Percentiles rank a stretch among this genome's conserved stretches.
Evolutionary conservation across 2,113 vertebrate genomes (phyloP).

Genomic region (Bos javanicus): DNA sequence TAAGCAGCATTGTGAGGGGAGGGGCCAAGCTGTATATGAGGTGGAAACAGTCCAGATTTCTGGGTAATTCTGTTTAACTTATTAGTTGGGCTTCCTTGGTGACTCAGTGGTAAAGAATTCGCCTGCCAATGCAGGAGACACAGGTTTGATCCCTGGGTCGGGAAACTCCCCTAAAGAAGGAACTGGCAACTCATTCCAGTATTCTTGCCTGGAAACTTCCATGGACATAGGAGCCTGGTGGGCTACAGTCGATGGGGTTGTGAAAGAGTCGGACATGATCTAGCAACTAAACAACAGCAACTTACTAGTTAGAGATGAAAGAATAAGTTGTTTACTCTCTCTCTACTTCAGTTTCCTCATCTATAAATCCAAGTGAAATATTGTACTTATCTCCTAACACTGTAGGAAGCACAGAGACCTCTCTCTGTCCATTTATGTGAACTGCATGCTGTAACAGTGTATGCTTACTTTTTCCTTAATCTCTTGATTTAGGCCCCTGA

Average conservation of each 20-base stretch:
- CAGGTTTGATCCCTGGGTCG: not conserved
- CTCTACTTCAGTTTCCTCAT: not conserved
- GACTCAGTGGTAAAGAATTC: not conserved
- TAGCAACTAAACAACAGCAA: not conserved
- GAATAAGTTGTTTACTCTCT: not conserved
- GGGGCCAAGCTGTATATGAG: not conserved
- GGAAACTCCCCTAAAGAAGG: not conserved
- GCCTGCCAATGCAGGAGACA: not conserved
- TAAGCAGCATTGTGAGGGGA: not conserved
- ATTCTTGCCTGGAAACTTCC: not conserved
- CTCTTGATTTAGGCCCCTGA: not conserved
- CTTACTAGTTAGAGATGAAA: not conserved
- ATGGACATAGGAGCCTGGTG: not conserved
- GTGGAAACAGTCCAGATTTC: not conserved
- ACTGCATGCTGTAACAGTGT: not conserved
- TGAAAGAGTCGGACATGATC: not conserved
- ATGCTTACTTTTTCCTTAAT: not conserved
- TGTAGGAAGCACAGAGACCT: not conserved
- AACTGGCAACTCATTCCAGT: not conserved
- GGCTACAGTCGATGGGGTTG: not conserved
- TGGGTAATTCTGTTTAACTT: not conserved
- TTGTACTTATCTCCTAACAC: not conserved
- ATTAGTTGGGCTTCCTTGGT: not conserved
- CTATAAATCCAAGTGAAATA: not conserved
- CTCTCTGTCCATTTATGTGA: not conserved